A percentile compares a stretch with the other conserved stretches of the same genome.
Conservation (phyloP, 2,797 vertebrate species). For the Clamator glandarius region DNA sequence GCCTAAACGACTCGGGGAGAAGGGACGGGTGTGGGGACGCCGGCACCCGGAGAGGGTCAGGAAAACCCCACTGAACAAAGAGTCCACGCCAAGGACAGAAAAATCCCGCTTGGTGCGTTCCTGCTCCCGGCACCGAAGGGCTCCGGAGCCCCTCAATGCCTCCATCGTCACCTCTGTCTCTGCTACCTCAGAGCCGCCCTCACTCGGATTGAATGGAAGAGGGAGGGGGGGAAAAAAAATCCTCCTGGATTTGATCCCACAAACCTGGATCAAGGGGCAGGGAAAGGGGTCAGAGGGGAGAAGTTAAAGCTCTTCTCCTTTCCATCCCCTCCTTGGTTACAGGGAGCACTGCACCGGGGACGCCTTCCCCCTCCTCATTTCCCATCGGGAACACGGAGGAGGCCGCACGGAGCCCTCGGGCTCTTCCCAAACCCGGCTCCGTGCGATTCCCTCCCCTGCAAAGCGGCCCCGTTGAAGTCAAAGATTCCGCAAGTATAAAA, state of each 20-base stretch:
- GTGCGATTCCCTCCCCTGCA: too few species aligned
- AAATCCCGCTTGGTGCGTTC: background rate
- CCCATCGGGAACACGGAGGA: too few species aligned
- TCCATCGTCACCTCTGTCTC: too few species aligned
- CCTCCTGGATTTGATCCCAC: background rate
- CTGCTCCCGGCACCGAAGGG: background rate
- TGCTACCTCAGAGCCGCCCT: too few species aligned
- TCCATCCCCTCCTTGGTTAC: background rate
- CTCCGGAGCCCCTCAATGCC: too few species aligned
- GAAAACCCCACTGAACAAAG: background rate
- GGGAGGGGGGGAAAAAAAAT: too few species aligned
- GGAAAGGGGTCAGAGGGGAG: background rate
- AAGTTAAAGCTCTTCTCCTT: background rate
- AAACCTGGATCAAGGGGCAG: background rate
- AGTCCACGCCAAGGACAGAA: background rate
- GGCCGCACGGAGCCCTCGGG: background rate
- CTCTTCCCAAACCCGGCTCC: background rate
- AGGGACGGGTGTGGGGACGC: background rate
- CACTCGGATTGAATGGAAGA: too few species aligned
- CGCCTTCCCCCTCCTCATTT: too few species aligned
- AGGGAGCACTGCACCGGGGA: background rate
- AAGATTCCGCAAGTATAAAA: background rate
- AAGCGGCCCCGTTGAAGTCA: background rate
- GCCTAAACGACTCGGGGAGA: too few species aligned
- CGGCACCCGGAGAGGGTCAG: background rate